Evolutionary conservation across 2,113 vertebrate species (phyloP).

Genomic region (Paramisgurnus dabryanus): DNA sequence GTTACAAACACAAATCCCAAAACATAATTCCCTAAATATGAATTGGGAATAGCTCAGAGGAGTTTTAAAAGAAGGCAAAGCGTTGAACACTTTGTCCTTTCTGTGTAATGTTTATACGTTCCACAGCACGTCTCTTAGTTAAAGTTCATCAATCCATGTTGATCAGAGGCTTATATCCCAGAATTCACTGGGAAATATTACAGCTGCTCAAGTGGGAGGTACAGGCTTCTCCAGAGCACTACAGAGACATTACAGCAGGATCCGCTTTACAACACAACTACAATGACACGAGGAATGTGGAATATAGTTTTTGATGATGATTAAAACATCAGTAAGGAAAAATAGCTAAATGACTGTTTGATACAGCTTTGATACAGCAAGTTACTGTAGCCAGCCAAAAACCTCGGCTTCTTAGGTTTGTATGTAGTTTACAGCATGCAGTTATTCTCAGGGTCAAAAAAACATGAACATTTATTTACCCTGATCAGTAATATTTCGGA

Average conservation of each 20-base stretch:
- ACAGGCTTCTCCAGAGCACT: conserved; percentile 50
- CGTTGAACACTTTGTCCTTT: conserved; percentile 53
- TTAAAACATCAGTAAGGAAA: too few species aligned
- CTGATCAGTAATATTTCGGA: conserved; percentile 64
- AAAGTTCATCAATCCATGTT: conserved; percentile 64
- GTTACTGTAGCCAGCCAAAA: neutral
- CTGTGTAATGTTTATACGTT: conserved; percentile 45
- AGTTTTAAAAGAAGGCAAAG: conserved; percentile 2
- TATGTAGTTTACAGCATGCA: neutral
- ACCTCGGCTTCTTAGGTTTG: neutral
- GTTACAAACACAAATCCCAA: neutral
- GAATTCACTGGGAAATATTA: conserved; percentile 70
- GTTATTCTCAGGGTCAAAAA: conserved; percentile 55
- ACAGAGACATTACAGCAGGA: conserved; percentile 46
- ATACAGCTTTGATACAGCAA: neutral
- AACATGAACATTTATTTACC: conserved; percentile 62
- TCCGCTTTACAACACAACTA: conserved; percentile 44
- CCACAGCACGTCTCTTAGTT: conserved; percentile 16
- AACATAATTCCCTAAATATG: neutral
- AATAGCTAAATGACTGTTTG: neutral
- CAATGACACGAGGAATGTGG: conserved; percentile 24
- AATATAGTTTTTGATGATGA: neutral
- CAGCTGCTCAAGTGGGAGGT: conserved; percentile 65
- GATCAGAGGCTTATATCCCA: conserved; percentile 57
- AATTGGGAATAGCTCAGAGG: neutral